A percentile compares a stretch with the other conserved stretches of the same genome.
These are phyloP conservation scores for Procapra przewalskii DNA, from an alignment of 2,113 vertebrate genomes.

Conservation along the genomic window DNA sequence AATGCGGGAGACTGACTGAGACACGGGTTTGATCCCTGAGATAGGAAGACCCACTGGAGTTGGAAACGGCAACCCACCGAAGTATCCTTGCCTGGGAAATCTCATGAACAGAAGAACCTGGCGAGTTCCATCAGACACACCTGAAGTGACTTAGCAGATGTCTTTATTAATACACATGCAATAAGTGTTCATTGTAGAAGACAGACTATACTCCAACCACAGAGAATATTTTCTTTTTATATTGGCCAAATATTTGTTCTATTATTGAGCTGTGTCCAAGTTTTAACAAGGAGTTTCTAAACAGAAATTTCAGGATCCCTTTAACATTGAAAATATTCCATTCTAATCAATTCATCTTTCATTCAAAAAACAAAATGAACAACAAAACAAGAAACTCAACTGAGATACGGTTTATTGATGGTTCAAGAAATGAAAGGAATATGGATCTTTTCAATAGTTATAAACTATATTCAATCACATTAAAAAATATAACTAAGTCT, in stretches of 20 bases:
- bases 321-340: conserved; percentile 1
- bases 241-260: conserved; percentile 8
- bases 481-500: not conserved
- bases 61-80: not conserved
- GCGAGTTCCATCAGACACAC: not conserved
- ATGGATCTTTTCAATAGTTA: not conserved
- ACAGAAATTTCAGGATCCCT: not conserved
- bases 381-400: not conserved
- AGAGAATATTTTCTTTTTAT: conserved; percentile 18
- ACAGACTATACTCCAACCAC: not conserved
- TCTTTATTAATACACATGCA: not conserved
- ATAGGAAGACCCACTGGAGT: not conserved
- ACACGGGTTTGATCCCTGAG: not conserved
- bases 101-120: not conserved
- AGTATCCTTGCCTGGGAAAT: not conserved
- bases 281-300: conserved; percentile 9
- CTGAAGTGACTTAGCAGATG: not conserved
- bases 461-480: not conserved
- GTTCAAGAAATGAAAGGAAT: not conserved
- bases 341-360: not conserved
- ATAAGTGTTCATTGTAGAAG: not conserved
- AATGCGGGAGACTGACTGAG: not conserved
- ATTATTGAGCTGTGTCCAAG: not conserved
- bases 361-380: not conserved
- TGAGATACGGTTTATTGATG: not conserved